Evolutionary conservation across 2,797 vertebrate species (phyloP).

Genomic region (Notolepis coatsorum): DNA sequence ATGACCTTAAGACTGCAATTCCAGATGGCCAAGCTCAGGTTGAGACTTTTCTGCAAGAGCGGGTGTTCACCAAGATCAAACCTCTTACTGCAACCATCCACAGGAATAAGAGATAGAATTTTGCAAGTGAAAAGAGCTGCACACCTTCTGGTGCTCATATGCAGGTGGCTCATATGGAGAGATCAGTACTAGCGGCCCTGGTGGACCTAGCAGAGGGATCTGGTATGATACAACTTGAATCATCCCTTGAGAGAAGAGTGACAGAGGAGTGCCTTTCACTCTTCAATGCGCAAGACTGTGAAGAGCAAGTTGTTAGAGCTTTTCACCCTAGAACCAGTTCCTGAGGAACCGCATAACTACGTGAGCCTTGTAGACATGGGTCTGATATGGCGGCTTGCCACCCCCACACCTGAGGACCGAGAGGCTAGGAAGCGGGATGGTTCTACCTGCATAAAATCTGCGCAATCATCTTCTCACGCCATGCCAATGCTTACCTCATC

Average conservation of each 20-base stretch:
- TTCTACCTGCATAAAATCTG: constrained; percentile 7
- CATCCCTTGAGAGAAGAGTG: constrained; percentile 7
- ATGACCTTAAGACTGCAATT: too few species aligned
- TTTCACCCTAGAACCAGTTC: background rate
- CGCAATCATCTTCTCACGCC: constrained; percentile 4
- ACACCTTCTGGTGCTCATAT: too few species aligned
- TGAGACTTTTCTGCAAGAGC: too few species aligned
- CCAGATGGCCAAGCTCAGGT: too few species aligned
- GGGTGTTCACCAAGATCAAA: too few species aligned
- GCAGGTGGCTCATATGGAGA: too few species aligned
- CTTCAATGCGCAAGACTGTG: constrained; percentile 14
- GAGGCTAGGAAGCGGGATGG: background rate
- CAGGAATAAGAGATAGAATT: too few species aligned
- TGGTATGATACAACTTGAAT: background rate
- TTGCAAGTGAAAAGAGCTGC: too few species aligned
- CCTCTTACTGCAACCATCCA: too few species aligned
- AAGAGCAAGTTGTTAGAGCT: constrained; percentile 10
- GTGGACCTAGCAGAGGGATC: too few species aligned
- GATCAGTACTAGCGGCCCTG: too few species aligned
- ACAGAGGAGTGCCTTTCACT: constrained; percentile 5
- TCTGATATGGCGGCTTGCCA: constrained; percentile 6
- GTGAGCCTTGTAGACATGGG: constrained; percentile 9
- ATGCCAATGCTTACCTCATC: background rate
- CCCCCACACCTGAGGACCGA: background rate
- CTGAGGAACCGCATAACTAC: background rate